Evolutionary conservation across 2,113 vertebrate genomes (phyloP).

Genomic region (Gambusia affinis): DNA sequence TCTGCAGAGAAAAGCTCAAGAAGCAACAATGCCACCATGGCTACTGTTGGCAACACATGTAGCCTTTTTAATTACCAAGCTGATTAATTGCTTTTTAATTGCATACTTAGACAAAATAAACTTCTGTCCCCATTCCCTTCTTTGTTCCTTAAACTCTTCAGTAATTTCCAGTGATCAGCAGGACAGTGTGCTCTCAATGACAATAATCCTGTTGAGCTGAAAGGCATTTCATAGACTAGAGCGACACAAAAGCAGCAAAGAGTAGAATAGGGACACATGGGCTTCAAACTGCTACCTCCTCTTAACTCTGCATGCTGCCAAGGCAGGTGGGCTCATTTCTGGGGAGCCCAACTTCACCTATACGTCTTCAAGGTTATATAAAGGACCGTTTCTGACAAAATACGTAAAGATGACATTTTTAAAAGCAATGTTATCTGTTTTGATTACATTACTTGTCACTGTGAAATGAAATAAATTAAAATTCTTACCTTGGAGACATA

Average conservation of each 20-base stretch:
- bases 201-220: conserved; percentile 26
- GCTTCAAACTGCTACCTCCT: conserved; percentile 12
- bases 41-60: conserved; percentile 63
- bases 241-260: conserved; percentile 8
- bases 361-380: conserved; percentile 43
- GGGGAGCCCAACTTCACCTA: conserved; percentile 3
- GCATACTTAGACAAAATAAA: conserved; percentile 43
- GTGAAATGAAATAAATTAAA: too few relatives aligned
- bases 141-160: conserved; percentile 12
- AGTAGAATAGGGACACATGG: background rate
- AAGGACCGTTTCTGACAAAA: background rate
- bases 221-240: conserved; percentile 25
- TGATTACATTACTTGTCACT: too few relatives aligned
- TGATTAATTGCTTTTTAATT: conserved; percentile 76
- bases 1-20: conserved; percentile 16
- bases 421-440: too few relatives aligned
- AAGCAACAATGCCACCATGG: conserved; percentile 53
- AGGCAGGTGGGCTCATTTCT: background rate
- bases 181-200: conserved; percentile 5
- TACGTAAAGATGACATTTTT: background rate
- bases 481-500: too few relatives aligned
- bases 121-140: conserved; percentile 2
- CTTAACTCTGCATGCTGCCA: background rate
- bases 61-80: conserved; percentile 72
- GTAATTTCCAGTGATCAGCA: conserved; percentile 17